These are phyloP conservation scores for Enteromius paludinosus DNA, from an alignment of 2,797 vertebrate species.

Conservation along the genomic window DNA sequence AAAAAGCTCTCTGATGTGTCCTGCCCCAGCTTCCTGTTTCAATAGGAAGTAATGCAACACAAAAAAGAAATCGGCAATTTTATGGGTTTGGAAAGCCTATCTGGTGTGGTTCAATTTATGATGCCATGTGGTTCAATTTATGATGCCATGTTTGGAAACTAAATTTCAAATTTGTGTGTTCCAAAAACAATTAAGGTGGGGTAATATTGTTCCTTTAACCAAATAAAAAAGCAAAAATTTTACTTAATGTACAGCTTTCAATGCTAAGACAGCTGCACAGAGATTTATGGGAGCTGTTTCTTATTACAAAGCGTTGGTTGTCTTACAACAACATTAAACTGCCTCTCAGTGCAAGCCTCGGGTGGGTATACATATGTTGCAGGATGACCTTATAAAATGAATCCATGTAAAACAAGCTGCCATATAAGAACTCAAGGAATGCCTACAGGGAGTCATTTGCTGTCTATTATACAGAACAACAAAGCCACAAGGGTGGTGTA, in stretches of 20 bases:
- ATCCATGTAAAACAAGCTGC: slow-evolving; percentile 37
- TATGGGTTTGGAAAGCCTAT: not conserved
- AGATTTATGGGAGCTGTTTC: not conserved
- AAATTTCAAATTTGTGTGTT: not conserved
- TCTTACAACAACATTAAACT: slow-evolving; percentile 9
- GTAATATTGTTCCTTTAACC: not conserved
- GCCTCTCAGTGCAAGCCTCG: not conserved
- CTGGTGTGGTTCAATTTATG: not conserved
- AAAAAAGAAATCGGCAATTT: not conserved
- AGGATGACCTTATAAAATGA: slow-evolving; percentile 50
- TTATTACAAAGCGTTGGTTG: not conserved
- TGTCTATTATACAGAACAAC: slow-evolving; percentile 26
- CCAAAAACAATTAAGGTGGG: not conserved
- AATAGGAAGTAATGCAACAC: not conserved
- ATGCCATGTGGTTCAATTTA: not conserved
- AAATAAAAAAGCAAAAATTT: not conserved
- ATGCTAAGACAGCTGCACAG: not conserved
- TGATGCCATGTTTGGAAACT: not conserved
- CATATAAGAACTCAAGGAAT: not conserved
- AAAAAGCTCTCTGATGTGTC: not conserved
- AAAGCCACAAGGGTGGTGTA: slow-evolving; percentile 25
- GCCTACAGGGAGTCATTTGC: slow-evolving; percentile 19
- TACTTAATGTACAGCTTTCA: not conserved
- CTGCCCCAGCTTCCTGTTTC: not conserved
- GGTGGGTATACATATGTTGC: not conserved